These are phyloP conservation scores for Drosophila affinis DNA, from an alignment of 2,888 invertebrate genomes.

Conservation along the genomic window DNA sequence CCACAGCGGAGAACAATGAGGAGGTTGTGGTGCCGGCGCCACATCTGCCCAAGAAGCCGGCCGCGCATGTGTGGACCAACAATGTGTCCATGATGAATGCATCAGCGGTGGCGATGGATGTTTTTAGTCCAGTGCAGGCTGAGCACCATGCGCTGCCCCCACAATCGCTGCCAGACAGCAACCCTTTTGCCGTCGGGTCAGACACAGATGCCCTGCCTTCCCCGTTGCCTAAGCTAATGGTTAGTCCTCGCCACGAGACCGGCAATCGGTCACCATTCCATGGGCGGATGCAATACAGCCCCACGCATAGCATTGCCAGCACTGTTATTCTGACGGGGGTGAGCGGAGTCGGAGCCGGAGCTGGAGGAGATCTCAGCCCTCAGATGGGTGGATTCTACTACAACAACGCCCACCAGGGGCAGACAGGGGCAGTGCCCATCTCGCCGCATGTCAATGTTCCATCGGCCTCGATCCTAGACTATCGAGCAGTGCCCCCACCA, in stretches of 20 bases:
- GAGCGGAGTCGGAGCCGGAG: conserved; percentile 16
- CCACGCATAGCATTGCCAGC: conserved; percentile 72
- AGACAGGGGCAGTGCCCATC: conserved; percentile 77
- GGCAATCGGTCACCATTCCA: conserved; percentile 83
- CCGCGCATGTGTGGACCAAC: conserved; percentile 67
- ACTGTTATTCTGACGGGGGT: conserved; percentile 60
- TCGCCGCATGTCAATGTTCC: conserved; percentile 84
- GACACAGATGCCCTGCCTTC: conserved; percentile 71
- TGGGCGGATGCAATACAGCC: conserved; percentile 70
- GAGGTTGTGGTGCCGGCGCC: conserved; percentile 62
- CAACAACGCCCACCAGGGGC: conserved; percentile 54
- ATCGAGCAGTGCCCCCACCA: conserved; percentile 82
- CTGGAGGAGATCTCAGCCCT: conserved; percentile 64
- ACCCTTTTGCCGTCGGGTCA: conserved; percentile 31
- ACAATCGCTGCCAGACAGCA: conserved; percentile 31
- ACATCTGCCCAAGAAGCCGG: conserved; percentile 73
- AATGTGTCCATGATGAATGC: conserved; percentile 30
- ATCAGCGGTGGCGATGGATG: conserved; percentile 33
- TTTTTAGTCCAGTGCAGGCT: conserved; percentile 54
- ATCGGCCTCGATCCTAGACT: conserved; percentile 74
- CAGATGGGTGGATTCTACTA: conserved; percentile 68
- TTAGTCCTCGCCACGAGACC: conserved; percentile 81
- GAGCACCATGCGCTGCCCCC: conserved; percentile 48
- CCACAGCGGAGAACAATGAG: conserved; percentile 56
- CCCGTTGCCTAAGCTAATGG: conserved; percentile 73